Evolutionary conservation across 1,140 invertebrate species (phyloP), one percentile per base, ranked within the genome.

Genomic region (Monomorium pharaonis): DNA sequence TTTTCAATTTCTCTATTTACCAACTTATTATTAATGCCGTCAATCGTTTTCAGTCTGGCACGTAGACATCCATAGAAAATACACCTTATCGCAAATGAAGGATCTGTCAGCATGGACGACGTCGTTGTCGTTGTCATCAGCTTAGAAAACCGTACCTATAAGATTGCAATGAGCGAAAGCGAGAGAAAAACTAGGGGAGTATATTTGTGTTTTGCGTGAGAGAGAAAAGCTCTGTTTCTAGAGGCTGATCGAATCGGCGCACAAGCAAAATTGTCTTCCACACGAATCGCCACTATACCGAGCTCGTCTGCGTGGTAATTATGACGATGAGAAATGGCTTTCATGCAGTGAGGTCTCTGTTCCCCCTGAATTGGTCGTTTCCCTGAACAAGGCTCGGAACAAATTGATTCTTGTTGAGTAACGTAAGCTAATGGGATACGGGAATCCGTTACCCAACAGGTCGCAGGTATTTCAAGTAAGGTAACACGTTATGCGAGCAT

Each of bases 21-120:
- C 87, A 83, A 33, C 2, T 88, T 93, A 94, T 94, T 94, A 93
- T 94, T 94, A 93, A 94, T 94, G 76, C 88, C 87, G 70, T 92
- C 89, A 89, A 90, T 94, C 89, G 89, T 92, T 94, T 94, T 93
- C 92, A 93, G 93, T 74, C 18, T 74, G 51, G 49, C 51, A 58
- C 24, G 56, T 42, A 56, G 6, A 16, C 75, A 33, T n/a, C 37
- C 37, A 18, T 74, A 47, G 54, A 72, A 83, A 83, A 69, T 42
- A 42, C 62, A 27, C 10, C 37, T 58, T 72, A 74, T 67, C 33
- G 76, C 27, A 30, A 44, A 30, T 12, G 7, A 44, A 44, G 24
- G 47, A 37, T 37, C 54, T 56, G 12, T 16, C 37, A 42, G 44
- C 18, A 33, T 56, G 67, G 58, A 44, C 21, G 65, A 70, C 65